These are phyloP conservation scores for Apantesis nais DNA, from an alignment of 2,888 invertebrate species.

Conservation along the genomic window DNA sequence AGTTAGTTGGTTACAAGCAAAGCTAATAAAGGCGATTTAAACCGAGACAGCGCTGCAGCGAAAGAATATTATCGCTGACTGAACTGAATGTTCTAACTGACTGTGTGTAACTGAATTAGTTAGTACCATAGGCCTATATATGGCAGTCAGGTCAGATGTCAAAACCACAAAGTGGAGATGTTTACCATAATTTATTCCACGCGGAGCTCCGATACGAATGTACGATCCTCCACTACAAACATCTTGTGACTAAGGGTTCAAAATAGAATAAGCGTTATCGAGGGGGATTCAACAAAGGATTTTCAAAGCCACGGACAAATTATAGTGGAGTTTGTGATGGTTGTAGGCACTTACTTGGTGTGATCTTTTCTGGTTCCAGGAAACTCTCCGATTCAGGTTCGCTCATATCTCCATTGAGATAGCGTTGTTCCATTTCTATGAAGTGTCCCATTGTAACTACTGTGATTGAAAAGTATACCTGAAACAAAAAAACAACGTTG, in stretches of 20 bases:
- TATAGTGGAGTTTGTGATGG: neutral
- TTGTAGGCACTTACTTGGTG: constrained; percentile 71
- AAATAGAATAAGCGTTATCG: neutral
- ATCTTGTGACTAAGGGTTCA: neutral
- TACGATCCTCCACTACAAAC: neutral
- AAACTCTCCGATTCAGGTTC: constrained; percentile 86
- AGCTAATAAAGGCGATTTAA: neutral
- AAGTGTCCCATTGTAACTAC: constrained; percentile 88
- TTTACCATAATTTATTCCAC: constrained; percentile 1
- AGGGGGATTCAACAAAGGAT: neutral
- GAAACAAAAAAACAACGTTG: constrained; percentile 39
- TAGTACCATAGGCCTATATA: neutral
- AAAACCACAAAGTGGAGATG: neutral
- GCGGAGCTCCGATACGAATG: neutral
- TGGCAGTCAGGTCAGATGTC: constrained; percentile 2
- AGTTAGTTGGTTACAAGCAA: neutral
- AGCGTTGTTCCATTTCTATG: constrained; percentile 88
- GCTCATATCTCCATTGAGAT: constrained; percentile 85
- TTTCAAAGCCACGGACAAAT: neutral
- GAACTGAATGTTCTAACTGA: too few relatives aligned
- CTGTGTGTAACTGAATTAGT: neutral
- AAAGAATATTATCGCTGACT: too few relatives aligned
- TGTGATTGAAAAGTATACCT: constrained; percentile 89
- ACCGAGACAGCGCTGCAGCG: too few relatives aligned
- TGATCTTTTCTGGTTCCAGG: constrained; percentile 84